Base-by-base conservation (phyloP, 2,797 vertebrate species). In the Melanotaenia nigrans region DNA sequence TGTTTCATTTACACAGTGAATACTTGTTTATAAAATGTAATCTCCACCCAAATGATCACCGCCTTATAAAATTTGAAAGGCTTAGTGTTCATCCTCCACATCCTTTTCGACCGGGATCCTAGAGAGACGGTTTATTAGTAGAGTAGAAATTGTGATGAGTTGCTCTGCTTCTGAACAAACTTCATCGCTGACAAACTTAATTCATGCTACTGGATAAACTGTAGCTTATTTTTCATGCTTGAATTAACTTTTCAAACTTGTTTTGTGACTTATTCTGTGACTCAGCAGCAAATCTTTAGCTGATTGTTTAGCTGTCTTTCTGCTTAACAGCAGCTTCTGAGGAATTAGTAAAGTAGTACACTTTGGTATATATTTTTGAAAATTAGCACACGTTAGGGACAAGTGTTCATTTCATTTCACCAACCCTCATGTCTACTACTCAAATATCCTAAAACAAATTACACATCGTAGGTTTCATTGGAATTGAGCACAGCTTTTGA, bases 61-160 rank as follows among this genome's bases (percentile, higher is more conserved):
- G 53, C 24, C 25, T 28, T 54, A 25, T 28, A 54, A 54, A 54
- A 25, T 1, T 45, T 42, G 38, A 40, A 14, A 40, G 13, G 12
- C 20, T 64, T 58, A 38, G 79, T 81, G 59, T n/a, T 38, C 1
- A 7, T 58, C 57, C 22, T 55, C 58, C 12, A 42, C 36, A 24
- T 70, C 63, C 62, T 68, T 73, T 74, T 76, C 47, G 74, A 32
- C 45, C 33, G 12, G 9, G 11, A 73, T 71, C 56, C 62, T 30
- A 45, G 0, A 1, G 67, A 58, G 62, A 57, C 67, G 45, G 67
- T 77, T 65, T 68, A 75, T 25, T 25, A 25, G 24, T 25, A 25
- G 24, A 53, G 25, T 35, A 25, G 11, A 53, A 24, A 53, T 7
- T 25, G 14, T 42, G 4, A 42, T 42, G 40, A 42, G 40, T 42